phyloP scores from a whole-genome alignment of 2,888 invertebrate genomes.

The Scaptomyza parva region DNA sequence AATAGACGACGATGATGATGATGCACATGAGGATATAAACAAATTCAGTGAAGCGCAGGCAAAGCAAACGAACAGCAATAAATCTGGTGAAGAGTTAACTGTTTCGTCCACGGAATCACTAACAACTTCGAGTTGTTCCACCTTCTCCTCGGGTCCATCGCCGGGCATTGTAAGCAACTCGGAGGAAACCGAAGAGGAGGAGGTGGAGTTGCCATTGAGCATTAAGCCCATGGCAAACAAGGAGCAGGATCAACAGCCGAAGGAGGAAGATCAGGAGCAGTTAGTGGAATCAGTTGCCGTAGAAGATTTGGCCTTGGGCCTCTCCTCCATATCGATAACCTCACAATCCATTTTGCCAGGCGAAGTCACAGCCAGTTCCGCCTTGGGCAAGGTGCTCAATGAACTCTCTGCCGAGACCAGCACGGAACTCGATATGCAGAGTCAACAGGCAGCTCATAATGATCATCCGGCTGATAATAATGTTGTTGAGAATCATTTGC shows the following conservation, averaged over 20 bases:
- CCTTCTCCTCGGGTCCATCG: conserved; percentile 84
- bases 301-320: conserved; percentile 81
- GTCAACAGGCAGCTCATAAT: conserved; percentile 31
- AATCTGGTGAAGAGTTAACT: conserved; percentile 50
- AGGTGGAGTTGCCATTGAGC: conserved; percentile 64
- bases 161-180: conserved; percentile 75
- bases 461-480: not conserved
- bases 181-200: conserved; percentile 79
- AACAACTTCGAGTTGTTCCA: conserved; percentile 84
- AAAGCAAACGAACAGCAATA: conserved; percentile 24
- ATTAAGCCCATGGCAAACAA: conserved; percentile 1
- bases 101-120: conserved; percentile 81
- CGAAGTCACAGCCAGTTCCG: conserved; percentile 77
- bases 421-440: conserved; percentile 62
- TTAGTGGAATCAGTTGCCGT: conserved; percentile 42
- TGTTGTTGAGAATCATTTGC: not conserved
- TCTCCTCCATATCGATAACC: conserved; percentile 84
- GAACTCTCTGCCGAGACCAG: conserved; percentile 73
- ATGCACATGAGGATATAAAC: conserved; percentile 73
- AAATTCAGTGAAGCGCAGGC: conserved; percentile 74
- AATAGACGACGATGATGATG: conserved; percentile 27
- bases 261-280: conserved; percentile 4
- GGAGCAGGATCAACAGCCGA: not conserved
- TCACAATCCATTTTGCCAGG: conserved; percentile 74
- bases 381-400: conserved; percentile 72